Evolutionary conservation across 1,140 invertebrate species (phyloP).

Genomic region (Calosoma granatense): DNA sequence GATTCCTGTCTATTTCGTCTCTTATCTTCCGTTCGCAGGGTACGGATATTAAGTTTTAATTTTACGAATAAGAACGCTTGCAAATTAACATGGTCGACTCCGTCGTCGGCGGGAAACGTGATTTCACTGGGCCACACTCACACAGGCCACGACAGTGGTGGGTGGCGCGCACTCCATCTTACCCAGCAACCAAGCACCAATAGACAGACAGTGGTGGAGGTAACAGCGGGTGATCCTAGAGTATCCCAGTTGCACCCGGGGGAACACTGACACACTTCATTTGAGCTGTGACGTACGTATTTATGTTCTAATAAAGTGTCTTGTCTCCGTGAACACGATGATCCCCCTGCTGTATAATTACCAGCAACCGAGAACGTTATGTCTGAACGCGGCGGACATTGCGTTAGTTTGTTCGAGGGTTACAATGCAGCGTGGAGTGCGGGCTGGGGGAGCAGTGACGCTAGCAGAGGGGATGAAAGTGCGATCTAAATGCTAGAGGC

Average conservation of each 20-base stretch:
- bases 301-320: slow-evolving; percentile 5
- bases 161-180: background rate
- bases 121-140: background rate
- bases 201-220: background rate
- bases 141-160: background rate
- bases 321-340: background rate
- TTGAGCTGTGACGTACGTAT: background rate
- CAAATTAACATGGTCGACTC: slow-evolving; percentile 2
- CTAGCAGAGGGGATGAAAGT: no score
- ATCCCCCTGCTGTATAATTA: slow-evolving; percentile 3
- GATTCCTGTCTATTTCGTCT: background rate
- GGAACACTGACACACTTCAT: slow-evolving; percentile 2
- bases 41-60: slow-evolving; percentile 8
- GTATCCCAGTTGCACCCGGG: background rate
- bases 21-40: background rate
- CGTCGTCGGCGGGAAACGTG: background rate
- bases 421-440: no score
- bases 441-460: no score
- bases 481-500: no score
- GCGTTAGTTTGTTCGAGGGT: no score
- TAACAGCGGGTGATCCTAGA: no score
- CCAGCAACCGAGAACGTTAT: background rate
- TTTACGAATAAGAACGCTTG: slow-evolving; percentile 9
- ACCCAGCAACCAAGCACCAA: background rate
- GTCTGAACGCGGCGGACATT: no score